Base-by-base conservation (phyloP, 2,888 invertebrate genomes). In the Agonopterix heracliana region DNA sequence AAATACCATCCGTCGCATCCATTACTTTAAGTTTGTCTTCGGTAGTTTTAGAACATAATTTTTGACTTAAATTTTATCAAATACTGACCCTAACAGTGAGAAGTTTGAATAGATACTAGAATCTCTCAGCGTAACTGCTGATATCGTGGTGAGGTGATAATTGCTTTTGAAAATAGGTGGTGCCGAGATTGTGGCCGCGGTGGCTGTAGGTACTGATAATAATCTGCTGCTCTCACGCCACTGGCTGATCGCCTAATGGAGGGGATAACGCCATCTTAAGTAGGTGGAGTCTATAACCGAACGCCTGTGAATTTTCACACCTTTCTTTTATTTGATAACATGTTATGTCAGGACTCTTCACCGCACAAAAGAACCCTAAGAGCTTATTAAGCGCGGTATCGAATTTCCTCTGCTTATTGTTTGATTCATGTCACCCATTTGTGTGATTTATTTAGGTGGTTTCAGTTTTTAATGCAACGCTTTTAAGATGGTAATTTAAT, bases 281-380 rank as follows among this genome's bases (percentile, higher is more conserved):
- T 71, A 74, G 88, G 87, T 74, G 88, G 82, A 68, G 88, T 82
- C 41, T 56, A n/a, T n/a, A 69, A 65, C 44, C 59, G 67, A 66
- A 71, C 72, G 79, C 76, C 82, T 87, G 88, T 78, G 87, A 88
- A 85, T 82, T 82, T 87, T 88, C 85, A 86, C 88, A 88, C 88
- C 88, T 87, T 88, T 86, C 86, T 85, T 86, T 84, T 86, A 86
- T 87, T 87, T 86, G 88, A 81, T 86, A 87, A 82, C 81, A 79
- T 79, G 80, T 84, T 85, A 85, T 84, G 79, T 84, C 82, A 82
- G 83, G 74, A 78, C 80, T 81, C 82, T 86, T 85, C 78, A 77
- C 74, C 71, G 72, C 76, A 87, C 83, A 87, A 87, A 81, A 73
- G 82, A 75, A 71, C 79, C 77, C 78, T 88, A 86, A 87, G 88